Evolutionary conservation across 2,797 vertebrate genomes (phyloP).

Genomic region (Acanthis flammea): DNA sequence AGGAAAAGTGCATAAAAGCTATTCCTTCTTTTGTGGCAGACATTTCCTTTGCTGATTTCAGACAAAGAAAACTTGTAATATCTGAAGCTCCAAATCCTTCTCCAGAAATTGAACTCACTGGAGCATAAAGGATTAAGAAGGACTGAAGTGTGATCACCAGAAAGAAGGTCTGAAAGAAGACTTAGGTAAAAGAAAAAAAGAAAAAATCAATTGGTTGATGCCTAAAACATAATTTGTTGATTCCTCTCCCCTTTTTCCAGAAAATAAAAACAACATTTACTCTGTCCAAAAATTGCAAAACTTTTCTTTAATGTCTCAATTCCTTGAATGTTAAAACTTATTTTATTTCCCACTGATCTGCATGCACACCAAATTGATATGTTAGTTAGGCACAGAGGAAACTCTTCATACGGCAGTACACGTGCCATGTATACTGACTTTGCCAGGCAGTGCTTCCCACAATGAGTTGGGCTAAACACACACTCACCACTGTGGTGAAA

Average conservation of each 20-base stretch:
- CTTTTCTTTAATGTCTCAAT: not conserved
- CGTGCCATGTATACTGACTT: rapidly evolving
- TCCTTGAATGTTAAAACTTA: not conserved
- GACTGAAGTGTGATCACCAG: not conserved
- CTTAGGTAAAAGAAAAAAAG: not conserved
- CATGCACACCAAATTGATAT: not conserved
- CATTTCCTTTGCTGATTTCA: not conserved
- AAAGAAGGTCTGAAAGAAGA: not conserved
- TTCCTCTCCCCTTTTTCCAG: not conserved
- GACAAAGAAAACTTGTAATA: not conserved
- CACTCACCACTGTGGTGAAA: not conserved
- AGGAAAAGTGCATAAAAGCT: not conserved
- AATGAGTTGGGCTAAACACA: not conserved
- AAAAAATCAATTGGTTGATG: not conserved
- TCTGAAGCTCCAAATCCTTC: not conserved
- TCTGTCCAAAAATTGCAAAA: not conserved
- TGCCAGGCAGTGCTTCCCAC: not conserved
- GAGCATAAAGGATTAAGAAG: not conserved
- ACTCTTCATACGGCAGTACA: not conserved
- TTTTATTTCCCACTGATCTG: not conserved
- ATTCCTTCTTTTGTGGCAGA: not conserved
- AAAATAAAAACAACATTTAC: not conserved
- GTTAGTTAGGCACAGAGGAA: not conserved
- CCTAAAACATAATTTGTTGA: not conserved
- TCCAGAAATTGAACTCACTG: not conserved